phyloP scores from a whole-genome alignment of 2,797 vertebrate species.

The Rhinogobio ventralis region DNA sequence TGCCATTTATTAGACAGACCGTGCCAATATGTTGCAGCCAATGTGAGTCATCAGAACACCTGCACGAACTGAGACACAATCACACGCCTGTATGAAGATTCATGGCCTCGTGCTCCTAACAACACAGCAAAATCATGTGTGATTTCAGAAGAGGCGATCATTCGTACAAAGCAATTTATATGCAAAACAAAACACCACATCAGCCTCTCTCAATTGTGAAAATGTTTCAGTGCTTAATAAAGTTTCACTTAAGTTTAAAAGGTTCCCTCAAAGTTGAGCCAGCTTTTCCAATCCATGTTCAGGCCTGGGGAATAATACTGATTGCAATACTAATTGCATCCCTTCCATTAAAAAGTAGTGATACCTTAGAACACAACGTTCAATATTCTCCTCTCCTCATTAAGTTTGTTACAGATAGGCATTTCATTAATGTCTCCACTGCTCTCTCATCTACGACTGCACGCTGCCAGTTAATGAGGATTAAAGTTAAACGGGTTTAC shows the following conservation, averaged over 20 bases:
- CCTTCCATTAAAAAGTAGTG: slow-evolving; percentile 30
- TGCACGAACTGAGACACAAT: slow-evolving; percentile 13
- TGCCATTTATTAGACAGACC: slow-evolving; percentile 42
- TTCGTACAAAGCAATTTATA: neutral
- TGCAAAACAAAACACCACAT: neutral
- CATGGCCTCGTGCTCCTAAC: neutral
- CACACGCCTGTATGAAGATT: neutral
- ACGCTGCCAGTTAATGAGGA: slow-evolving; percentile 25
- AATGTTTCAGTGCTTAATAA: neutral
- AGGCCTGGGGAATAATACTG: slow-evolving; percentile 17
- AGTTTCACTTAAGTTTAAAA: slow-evolving; percentile 18
- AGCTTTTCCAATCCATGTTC: slow-evolving; percentile 3
- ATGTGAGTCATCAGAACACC: slow-evolving; percentile 35
- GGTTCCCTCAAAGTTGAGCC: neutral
- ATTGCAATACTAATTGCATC: slow-evolving; percentile 9
- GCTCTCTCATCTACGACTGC: neutral
- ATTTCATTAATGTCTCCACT: slow-evolving; percentile 28
- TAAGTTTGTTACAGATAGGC: neutral
- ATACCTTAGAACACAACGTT: slow-evolving; percentile 12
- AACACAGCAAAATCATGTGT: neutral
- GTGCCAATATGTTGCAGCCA: slow-evolving; percentile 19
- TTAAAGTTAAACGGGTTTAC: slow-evolving; percentile 22
- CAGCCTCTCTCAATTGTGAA: neutral
- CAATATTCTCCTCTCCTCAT: slow-evolving; percentile 9
- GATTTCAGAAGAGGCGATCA: neutral